phyloP scores from a whole-genome alignment of 2,797 vertebrate species.

The Hipposideros larvatus region DNA sequence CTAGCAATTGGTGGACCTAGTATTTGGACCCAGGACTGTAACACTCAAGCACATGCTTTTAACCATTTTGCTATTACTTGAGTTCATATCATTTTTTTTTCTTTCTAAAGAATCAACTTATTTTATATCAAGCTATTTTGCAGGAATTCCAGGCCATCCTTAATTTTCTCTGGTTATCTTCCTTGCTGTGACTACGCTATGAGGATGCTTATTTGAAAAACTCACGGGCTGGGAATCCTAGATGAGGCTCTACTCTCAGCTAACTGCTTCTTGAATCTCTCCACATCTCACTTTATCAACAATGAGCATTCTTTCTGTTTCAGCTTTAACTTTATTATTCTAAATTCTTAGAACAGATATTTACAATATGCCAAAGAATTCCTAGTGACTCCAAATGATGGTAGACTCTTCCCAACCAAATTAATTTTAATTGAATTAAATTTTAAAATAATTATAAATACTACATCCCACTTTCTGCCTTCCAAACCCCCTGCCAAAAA shows the following conservation, averaged over 20 bases:
- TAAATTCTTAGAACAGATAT: neutral
- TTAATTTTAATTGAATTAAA: constrained; percentile 6
- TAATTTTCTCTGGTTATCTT: neutral
- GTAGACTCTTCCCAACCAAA: neutral
- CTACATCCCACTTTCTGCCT: neutral
- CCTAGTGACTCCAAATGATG: neutral
- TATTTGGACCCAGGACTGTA: neutral
- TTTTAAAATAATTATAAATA: neutral
- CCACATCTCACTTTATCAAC: neutral
- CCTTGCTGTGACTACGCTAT: neutral
- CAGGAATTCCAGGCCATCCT: neutral
- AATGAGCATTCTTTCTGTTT: neutral
- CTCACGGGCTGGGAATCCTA: neutral
- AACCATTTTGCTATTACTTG: neutral
- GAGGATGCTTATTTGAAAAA: neutral
- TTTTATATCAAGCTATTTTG: neutral
- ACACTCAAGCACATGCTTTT: neutral
- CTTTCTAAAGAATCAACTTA: neutral
- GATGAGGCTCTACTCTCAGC: neutral
- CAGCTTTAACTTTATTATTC: neutral
- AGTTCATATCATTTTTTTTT: constrained; percentile 23
- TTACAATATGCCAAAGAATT: neutral
- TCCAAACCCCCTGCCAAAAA: too few relatives aligned
- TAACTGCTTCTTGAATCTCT: neutral
- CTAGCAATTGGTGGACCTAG: neutral